Conservation (phyloP, 2,797 vertebrate genomes). For the Acrossocheilus wenchowensis region DNA sequence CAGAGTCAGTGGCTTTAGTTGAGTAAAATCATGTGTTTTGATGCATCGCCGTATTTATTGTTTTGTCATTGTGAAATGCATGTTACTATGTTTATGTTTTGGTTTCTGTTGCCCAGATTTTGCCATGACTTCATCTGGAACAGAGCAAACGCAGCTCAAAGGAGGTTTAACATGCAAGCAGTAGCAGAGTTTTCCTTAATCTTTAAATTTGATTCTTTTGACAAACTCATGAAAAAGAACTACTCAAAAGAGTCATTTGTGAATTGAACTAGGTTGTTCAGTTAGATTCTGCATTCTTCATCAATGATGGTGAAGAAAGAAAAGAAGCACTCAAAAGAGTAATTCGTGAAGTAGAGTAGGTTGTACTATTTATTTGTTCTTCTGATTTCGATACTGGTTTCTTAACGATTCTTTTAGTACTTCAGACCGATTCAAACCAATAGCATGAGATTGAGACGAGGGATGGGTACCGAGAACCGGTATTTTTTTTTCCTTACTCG, state of each 20-base stretch:
- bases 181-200: not conserved
- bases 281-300: not conserved
- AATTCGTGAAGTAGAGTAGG: not conserved
- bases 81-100: constrained; percentile 1
- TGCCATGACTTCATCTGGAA: constrained; percentile 28
- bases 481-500: no score
- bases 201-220: not conserved
- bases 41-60: not conserved
- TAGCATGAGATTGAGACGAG: not conserved
- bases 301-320: not conserved
- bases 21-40: not conserved
- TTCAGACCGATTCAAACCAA: not conserved
- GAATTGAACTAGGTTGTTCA: not conserved
- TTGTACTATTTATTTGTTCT: not conserved
- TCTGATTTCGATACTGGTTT: not conserved
- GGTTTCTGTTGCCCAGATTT: not conserved
- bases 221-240: not conserved
- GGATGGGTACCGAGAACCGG: no score
- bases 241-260: not conserved
- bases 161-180: not conserved
- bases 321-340: not conserved
- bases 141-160: not conserved
- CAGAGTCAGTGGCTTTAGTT: not conserved
- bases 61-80: not conserved
- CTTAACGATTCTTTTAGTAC: not conserved